Base-by-base conservation (phyloP, 35 echinoderm and acorn worm species). In the Amphiura filiformis region DNA sequence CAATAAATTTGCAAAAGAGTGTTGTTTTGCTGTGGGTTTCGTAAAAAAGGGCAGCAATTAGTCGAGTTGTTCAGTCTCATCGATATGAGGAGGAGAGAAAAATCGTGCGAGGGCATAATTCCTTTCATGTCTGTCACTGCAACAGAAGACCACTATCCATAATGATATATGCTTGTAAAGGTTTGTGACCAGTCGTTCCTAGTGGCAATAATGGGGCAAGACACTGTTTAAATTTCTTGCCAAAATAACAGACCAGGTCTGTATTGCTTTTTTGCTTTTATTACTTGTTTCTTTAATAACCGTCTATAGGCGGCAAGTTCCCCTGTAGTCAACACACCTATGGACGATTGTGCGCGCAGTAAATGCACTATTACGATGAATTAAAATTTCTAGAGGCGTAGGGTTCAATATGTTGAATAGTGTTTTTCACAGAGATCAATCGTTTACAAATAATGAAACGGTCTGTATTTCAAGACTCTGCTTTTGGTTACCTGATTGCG, bases 401-500 rank as follows among this genome's bases (percentile, higher is more conserved):
- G 61, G 61, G 61, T 70, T 70, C 61, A 70, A 70, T 30, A 70
- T 70, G 61, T 70, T 70, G 61, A 70, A 70, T 70, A 70, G 61
- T 18, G 15, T 70, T 70, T 70, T 70, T 70, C 61, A 70, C 7
- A 11, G 61, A 70, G 61, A 70, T 70, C 61, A 70, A 70, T 70
- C 61, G 61, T 70, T 70, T 70, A 70, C 61, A 70, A 70, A 70
- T 70, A 70, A 70, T 70, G 26, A 70, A 70, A 70, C 61, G 28
- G 61, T 23, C 61, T 70, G 28, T 70, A 15, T 70, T 70, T 18
- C 15, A 70, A 23, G 61, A 26, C 28, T 70, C n/a, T 70, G 61
- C 61, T 70, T 52, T 70, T 70, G 61, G 61, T 70, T 70, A n/a
- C 61, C 61, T 23, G 61, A 70, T 70, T 70, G 61, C 61, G 17